Conservation (phyloP, 1,140 invertebrate species). For the Ostrea denselamellosa region DNA sequence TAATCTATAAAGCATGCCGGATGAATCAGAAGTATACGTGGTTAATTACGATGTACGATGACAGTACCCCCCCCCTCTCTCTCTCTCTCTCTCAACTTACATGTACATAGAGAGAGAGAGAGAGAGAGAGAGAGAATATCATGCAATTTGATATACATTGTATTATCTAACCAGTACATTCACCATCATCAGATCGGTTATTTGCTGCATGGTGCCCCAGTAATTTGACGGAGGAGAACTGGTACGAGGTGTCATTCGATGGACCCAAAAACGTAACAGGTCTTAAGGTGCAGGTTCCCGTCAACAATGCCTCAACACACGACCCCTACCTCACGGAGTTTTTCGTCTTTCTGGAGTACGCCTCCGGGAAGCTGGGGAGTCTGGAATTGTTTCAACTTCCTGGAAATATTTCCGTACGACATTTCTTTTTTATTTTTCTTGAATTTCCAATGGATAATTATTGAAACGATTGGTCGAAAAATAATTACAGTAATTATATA, state of each 20-base stretch:
- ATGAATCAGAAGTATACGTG: background rate
- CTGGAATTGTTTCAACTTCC: constrained; percentile 13
- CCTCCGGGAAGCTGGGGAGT: constrained; percentile 37
- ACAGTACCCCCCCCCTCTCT: background rate
- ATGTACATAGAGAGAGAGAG: too few relatives aligned
- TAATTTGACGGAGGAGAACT: constrained; percentile 43
- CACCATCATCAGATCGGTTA: constrained; percentile 32
- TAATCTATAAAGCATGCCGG: too few relatives aligned
- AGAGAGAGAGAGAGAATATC: too few relatives aligned
- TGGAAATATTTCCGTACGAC: background rate
- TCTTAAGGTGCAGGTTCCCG: constrained; percentile 50
- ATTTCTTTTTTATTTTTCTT: background rate
- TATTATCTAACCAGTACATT: background rate
- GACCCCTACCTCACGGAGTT: constrained; percentile 46
- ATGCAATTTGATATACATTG: too few relatives aligned
- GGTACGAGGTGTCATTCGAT: constrained; percentile 58
- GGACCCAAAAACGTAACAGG: constrained; percentile 48
- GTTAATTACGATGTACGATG: too few relatives aligned
- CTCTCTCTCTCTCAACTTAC: background rate
- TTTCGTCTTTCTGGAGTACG: constrained; percentile 49
- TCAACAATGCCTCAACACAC: background rate
- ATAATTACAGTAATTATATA: too few relatives aligned
- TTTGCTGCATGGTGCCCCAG: constrained; percentile 59
- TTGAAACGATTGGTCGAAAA: too few relatives aligned
- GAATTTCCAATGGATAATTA: background rate